Evolutionary conservation across 2,888 invertebrate species (phyloP).

Genomic region (Ypsolopha scabrella): DNA sequence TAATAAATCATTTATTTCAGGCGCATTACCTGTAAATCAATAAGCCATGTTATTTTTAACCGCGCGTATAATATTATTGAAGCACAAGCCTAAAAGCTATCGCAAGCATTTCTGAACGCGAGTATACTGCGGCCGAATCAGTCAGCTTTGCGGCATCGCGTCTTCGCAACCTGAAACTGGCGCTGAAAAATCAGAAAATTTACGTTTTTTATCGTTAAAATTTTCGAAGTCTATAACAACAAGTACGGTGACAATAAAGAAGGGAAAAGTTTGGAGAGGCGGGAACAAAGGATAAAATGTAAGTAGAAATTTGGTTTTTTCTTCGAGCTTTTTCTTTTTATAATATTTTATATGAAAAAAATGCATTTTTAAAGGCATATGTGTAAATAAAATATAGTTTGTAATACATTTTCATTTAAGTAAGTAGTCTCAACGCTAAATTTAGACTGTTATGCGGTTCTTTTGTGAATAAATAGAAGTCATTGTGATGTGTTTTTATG

Average conservation of each 20-base stretch:
- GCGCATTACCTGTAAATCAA: too few relatives aligned
- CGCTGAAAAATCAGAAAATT: not conserved
- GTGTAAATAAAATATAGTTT: not conserved
- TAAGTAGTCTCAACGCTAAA: too few relatives aligned
- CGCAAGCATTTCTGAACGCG: slow-evolving; percentile 28
- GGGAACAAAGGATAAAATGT: not conserved
- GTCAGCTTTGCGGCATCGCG: slow-evolving; percentile 52
- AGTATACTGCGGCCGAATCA: slow-evolving; percentile 57
- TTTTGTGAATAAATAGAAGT: too few relatives aligned
- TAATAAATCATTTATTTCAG: too few relatives aligned
- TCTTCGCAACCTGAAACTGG: slow-evolving; percentile 6
- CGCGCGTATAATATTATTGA: too few relatives aligned
- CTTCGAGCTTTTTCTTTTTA: not conserved
- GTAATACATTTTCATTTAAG: too few relatives aligned
- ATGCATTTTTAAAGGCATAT: not conserved
- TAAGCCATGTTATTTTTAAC: too few relatives aligned
- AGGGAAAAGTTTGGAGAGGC: not conserved
- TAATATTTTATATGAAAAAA: not conserved
- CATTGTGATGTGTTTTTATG: too few relatives aligned
- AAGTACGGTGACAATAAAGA: too few relatives aligned
- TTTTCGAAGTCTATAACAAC: too few relatives aligned
- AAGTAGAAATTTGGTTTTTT: not conserved
- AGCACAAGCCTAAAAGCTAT: slow-evolving; percentile 6
- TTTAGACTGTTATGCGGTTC: too few relatives aligned
- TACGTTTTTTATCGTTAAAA: not conserved